phyloP scores from a whole-genome alignment of 2,797 vertebrate species.

The Tokudaia muenninki region DNA sequence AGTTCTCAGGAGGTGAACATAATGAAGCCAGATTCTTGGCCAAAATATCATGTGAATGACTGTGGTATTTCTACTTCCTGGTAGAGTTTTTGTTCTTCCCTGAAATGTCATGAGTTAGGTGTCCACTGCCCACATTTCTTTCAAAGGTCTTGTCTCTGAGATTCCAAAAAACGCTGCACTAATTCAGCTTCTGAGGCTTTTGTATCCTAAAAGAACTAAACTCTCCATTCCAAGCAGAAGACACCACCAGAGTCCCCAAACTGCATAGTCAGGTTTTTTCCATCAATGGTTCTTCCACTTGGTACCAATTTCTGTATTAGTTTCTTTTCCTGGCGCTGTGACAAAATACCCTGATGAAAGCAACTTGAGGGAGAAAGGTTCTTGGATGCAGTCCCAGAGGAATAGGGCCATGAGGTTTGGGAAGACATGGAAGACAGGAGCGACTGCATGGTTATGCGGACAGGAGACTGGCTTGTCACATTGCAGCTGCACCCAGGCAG shows the following conservation, averaged over 20 bases:
- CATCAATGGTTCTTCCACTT: not conserved
- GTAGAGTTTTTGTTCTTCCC: not conserved
- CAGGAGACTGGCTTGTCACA: not conserved
- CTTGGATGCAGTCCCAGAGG: not conserved
- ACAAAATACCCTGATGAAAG: not conserved
- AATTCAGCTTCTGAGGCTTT: not conserved
- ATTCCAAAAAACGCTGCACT: not conserved
- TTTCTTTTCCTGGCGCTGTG: not conserved
- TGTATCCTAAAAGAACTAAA: not conserved
- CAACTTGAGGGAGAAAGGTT: too few relatives aligned
- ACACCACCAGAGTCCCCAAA: not conserved
- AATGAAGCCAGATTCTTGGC: not conserved
- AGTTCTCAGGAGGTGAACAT: too few relatives aligned
- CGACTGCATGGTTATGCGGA: not conserved
- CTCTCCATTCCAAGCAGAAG: not conserved
- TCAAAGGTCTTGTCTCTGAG: not conserved
- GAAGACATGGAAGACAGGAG: rapidly evolving
- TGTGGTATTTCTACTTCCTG: not conserved
- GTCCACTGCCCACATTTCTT: not conserved
- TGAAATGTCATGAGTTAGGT: not conserved
- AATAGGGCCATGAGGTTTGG: not conserved
- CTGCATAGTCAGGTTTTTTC: not conserved
- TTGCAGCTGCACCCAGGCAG: not conserved
- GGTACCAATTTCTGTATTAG: not conserved
- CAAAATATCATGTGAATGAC: not conserved